Percentiles rank a stretch among this genome's conserved stretches.
Evolutionary conservation across 2,113 vertebrate species (phyloP).

Genomic region (Ictalurus furcatus): DNA sequence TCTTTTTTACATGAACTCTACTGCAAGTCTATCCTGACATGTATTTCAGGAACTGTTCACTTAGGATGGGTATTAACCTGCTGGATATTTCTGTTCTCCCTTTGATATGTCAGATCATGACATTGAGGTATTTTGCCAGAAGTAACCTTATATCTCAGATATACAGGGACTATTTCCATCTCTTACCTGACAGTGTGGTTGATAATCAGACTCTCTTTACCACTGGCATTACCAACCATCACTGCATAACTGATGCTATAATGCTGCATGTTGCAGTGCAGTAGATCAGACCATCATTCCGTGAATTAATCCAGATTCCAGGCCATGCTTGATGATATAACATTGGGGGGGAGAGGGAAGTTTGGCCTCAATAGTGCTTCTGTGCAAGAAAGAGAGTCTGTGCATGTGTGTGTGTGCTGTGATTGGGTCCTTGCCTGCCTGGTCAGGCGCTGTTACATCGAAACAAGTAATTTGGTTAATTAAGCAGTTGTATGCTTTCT

Average conservation of each 20-base stretch:
- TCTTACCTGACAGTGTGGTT: neutral
- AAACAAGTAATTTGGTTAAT: conserved; percentile 70
- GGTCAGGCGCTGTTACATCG: conserved; percentile 65
- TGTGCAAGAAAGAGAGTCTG: conserved; percentile 58
- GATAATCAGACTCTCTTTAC: neutral
- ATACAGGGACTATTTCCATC: too few relatives aligned
- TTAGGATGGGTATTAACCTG: neutral
- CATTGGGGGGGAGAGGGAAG: conserved; percentile 26
- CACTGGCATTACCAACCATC: neutral
- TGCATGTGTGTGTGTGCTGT: conserved; percentile 47
- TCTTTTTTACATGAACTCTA: neutral
- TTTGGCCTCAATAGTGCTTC: conserved; percentile 67
- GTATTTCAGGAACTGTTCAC: neutral
- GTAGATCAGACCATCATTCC: conserved; percentile 19
- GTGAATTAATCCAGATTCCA: conserved; percentile 65
- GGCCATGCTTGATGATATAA: conserved; percentile 71
- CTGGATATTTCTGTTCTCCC: neutral
- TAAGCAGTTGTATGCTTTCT: conserved; percentile 64
- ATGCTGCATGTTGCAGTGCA: neutral
- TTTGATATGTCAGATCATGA: neutral
- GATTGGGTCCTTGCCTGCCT: conserved; percentile 68
- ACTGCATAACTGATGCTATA: neutral
- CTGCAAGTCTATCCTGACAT: neutral
- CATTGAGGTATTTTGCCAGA: neutral
- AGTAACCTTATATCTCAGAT: neutral